Conservation (phyloP, 2,797 vertebrate genomes). For the Sphenopsis melanotis region DNA sequence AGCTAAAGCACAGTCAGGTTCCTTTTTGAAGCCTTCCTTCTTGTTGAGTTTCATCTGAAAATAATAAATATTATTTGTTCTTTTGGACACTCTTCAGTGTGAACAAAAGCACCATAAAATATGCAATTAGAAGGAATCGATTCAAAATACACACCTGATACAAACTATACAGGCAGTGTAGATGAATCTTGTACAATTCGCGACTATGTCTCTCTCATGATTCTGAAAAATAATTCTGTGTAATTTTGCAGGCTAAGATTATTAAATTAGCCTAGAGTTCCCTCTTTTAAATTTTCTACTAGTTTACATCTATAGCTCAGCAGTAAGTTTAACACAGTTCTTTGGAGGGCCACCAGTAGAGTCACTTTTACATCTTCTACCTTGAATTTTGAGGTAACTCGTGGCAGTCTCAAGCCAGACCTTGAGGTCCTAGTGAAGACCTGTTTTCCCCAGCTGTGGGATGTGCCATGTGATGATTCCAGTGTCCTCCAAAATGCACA, state of each 20-base stretch:
- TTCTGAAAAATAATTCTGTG: background rate
- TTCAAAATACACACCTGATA: background rate
- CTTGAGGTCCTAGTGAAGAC: background rate
- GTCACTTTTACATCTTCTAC: background rate
- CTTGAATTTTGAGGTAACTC: background rate
- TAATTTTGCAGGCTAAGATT: background rate
- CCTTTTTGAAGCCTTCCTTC: background rate
- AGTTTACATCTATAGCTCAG: background rate
- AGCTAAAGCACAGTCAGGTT: background rate
- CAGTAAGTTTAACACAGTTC: background rate
- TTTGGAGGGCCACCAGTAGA: background rate
- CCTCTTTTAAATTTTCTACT: background rate
- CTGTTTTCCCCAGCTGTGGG: background rate
- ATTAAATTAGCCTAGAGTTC: background rate
- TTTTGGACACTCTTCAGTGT: background rate
- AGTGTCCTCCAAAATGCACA: background rate
- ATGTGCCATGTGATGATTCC: background rate
- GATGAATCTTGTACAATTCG: background rate
- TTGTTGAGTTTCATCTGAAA: background rate
- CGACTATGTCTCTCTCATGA: background rate
- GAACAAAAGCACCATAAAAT: background rate
- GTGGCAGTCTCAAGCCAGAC: background rate
- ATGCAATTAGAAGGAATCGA: background rate
- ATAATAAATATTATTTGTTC: background rate
- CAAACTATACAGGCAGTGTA: background rate